These are phyloP conservation scores for Branchellion lobata DNA, from an alignment of 2,888 invertebrate species.

Conservation along the genomic window DNA sequence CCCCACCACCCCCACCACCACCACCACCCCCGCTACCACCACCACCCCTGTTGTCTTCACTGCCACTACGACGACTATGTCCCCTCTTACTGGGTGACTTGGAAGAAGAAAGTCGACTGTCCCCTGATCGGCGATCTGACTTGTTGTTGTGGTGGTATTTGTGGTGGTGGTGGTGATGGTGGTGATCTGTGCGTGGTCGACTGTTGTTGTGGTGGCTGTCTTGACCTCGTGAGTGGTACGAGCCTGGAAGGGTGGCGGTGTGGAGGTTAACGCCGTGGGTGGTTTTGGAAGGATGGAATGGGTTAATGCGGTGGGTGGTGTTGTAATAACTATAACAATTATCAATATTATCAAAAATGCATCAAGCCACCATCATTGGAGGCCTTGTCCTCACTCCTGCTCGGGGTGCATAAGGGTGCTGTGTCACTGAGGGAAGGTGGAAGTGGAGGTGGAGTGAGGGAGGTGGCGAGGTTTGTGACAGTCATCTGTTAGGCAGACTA, in stretches of 20 bases:
- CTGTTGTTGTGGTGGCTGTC: neutral
- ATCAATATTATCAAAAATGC: no score
- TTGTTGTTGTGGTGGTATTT: neutral
- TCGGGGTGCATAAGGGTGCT: neutral
- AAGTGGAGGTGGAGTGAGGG: no score
- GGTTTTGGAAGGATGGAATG: no score
- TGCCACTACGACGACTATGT: neutral
- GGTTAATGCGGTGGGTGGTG: no score
- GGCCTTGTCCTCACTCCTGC: neutral
- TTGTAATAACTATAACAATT: no score
- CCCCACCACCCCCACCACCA: neutral
- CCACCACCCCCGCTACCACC: neutral
- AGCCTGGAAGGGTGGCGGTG: no score
- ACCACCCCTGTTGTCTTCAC: conserved; percentile 1
- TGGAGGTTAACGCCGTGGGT: no score
- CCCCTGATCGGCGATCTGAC: neutral
- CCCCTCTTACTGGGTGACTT: neutral
- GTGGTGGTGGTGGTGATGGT: neutral
- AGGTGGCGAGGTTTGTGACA: no score
- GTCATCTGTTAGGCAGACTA: no score
- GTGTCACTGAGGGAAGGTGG: no score
- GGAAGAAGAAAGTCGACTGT: neutral
- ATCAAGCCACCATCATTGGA: neutral
- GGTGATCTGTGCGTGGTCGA: neutral
- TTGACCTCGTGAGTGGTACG: neutral